Percentiles rank a stretch among this genome's conserved stretches.
Evolutionary conservation across 2,888 invertebrate species (phyloP).

Genomic region (Pyralis farinalis): DNA sequence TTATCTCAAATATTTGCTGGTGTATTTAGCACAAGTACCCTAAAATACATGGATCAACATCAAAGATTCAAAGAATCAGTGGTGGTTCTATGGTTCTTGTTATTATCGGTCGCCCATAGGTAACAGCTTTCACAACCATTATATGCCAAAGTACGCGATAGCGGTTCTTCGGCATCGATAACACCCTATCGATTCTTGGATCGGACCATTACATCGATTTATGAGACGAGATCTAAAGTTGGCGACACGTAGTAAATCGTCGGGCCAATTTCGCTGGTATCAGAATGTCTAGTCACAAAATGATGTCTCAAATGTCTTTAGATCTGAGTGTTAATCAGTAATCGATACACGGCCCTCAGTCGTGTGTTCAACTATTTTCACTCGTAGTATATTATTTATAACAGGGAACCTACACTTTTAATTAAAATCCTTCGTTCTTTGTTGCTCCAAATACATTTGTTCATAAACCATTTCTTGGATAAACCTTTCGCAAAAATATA

Average conservation of each 20-base stretch:
- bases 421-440: too few species aligned
- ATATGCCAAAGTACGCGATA: slow-evolving; percentile 37
- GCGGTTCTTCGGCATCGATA: slow-evolving; percentile 42
- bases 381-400: not conserved
- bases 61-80: slow-evolving; percentile 36
- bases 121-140: slow-evolving; percentile 59
- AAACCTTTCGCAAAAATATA: too few species aligned
- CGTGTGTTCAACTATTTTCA: not conserved
- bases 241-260: slow-evolving; percentile 56
- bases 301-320: slow-evolving; percentile 33
- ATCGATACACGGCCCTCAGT: slow-evolving; percentile 31
- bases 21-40: slow-evolving; percentile 21
- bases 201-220: slow-evolving; percentile 59
- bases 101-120: slow-evolving; percentile 23
- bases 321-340: slow-evolving; percentile 31
- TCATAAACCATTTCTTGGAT: too few species aligned
- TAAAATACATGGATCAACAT: slow-evolving; percentile 36
- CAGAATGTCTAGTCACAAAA: slow-evolving; percentile 33
- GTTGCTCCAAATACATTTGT: too few species aligned
- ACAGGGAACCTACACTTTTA: too few species aligned
- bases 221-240: slow-evolving; percentile 53
- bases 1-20: slow-evolving; percentile 23
- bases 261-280: slow-evolving; percentile 40
- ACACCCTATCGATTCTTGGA: slow-evolving; percentile 47
- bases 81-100: slow-evolving; percentile 28